These are phyloP conservation scores for Micrastur ruficollis DNA, from an alignment of 2,797 vertebrate genomes.

Conservation along the genomic window DNA sequence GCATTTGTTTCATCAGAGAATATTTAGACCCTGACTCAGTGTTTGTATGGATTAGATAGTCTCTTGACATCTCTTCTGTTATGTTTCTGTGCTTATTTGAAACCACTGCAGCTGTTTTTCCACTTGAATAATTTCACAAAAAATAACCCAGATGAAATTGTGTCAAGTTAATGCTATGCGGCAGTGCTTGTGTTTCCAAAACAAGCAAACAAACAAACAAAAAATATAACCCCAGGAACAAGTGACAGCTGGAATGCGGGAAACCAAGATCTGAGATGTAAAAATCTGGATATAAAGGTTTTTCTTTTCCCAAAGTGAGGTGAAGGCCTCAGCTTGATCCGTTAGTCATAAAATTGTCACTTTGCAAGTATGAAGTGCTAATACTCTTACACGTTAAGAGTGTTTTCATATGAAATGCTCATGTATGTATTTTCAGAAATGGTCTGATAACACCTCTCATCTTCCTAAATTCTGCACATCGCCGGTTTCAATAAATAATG, in stretches of 20 bases:
- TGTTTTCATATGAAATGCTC: background rate
- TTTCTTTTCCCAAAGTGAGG: background rate
- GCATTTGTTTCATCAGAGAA: background rate
- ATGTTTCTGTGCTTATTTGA: constrained; percentile 16
- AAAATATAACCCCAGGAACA: background rate
- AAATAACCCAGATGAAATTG: constrained; percentile 45
- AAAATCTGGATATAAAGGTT: background rate
- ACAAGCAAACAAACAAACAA: constrained; percentile 47
- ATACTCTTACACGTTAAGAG: background rate
- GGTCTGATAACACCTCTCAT: background rate
- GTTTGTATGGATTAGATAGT: constrained; percentile 29
- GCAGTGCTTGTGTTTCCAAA: constrained; percentile 47
- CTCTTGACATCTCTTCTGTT: constrained; percentile 41
- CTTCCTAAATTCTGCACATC: background rate
- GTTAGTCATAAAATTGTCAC: background rate
- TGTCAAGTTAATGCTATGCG: constrained; percentile 52
- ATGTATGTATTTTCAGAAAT: background rate
- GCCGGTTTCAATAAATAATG: background rate
- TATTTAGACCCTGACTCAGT: background rate
- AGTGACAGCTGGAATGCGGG: constrained; percentile 19
- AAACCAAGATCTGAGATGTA: background rate
- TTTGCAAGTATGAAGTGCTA: background rate
- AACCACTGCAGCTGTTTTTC: constrained; percentile 52
- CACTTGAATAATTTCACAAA: constrained; percentile 19
- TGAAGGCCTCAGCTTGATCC: background rate